These are phyloP conservation scores for Haliaeetus leucogaster DNA, from an alignment of 2,113 vertebrate species.

Conservation along the genomic window DNA sequence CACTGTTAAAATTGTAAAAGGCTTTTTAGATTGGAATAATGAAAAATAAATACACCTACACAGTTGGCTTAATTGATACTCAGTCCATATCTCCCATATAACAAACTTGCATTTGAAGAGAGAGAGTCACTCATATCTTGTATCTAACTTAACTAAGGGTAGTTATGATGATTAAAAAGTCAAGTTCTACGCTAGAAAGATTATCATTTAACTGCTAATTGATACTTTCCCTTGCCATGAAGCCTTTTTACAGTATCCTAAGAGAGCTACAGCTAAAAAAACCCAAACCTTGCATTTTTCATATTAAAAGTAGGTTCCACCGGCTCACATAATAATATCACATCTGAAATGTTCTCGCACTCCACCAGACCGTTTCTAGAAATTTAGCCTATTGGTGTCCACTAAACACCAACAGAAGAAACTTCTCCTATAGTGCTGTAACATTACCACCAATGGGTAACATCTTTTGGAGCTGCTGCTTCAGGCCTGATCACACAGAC, in stretches of 20 bases:
- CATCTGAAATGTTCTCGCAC: background rate
- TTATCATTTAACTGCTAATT: background rate
- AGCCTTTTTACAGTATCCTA: background rate
- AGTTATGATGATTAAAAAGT: background rate
- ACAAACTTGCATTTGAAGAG: background rate
- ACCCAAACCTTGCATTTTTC: background rate
- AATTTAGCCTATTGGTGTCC: accelerated
- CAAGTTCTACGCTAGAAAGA: background rate
- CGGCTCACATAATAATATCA: accelerated
- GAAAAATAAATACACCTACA: background rate
- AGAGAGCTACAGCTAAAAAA: background rate
- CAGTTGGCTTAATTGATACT: background rate
- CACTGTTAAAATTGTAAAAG: background rate
- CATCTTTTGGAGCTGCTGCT: background rate
- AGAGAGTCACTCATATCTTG: background rate
- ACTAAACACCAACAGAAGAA: background rate
- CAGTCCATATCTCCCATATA: accelerated
- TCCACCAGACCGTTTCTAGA: background rate
- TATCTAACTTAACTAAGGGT: background rate
- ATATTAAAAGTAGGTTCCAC: background rate
- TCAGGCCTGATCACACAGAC: background rate
- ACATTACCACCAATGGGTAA: accelerated
- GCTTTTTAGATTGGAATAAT: background rate
- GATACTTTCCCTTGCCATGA: background rate
- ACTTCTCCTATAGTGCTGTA: background rate